Conservation (phyloP, 2,888 invertebrate species). For the Xestoiulus laeticollis region DNA sequence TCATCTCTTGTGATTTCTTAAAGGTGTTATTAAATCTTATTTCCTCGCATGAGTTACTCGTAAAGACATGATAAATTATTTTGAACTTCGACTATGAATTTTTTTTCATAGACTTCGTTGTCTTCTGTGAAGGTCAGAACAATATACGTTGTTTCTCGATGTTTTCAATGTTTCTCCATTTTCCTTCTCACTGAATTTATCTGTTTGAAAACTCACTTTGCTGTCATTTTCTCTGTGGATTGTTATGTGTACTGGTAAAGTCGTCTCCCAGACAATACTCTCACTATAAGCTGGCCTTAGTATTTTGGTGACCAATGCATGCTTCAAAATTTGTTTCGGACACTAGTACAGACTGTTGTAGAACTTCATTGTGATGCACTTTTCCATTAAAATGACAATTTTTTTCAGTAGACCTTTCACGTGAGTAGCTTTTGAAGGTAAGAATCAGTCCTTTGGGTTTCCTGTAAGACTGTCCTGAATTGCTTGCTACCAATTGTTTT, state of each 20-base stretch:
- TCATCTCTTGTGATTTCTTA: not conserved
- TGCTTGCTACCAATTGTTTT: not conserved
- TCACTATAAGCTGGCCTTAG: constrained; percentile 46
- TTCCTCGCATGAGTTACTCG: not conserved
- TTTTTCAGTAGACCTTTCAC: not conserved
- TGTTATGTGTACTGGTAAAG: constrained; percentile 57
- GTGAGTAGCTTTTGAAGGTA: not conserved
- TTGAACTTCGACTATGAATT: not conserved
- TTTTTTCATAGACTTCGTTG: not conserved
- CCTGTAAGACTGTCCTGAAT: not conserved
- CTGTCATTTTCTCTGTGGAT: constrained; percentile 13
- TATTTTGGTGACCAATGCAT: constrained; percentile 15
- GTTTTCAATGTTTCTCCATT: not conserved
- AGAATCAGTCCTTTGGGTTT: not conserved
- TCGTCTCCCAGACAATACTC: constrained; percentile 48
- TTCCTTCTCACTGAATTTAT: constrained; percentile 14
- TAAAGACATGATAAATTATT: not conserved
- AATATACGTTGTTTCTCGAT: not conserved
- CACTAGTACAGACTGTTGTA: constrained; percentile 38
- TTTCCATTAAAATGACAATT: not conserved
- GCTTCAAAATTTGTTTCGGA: not conserved
- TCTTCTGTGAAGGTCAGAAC: not conserved
- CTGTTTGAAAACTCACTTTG: constrained; percentile 33
- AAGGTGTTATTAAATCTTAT: not conserved
- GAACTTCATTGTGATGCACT: constrained; percentile 31